Evolutionary conservation across 2,888 invertebrate genomes (phyloP), one percentile per base, ranked within the genome.

Genomic region (Agapetus fuscipes): DNA sequence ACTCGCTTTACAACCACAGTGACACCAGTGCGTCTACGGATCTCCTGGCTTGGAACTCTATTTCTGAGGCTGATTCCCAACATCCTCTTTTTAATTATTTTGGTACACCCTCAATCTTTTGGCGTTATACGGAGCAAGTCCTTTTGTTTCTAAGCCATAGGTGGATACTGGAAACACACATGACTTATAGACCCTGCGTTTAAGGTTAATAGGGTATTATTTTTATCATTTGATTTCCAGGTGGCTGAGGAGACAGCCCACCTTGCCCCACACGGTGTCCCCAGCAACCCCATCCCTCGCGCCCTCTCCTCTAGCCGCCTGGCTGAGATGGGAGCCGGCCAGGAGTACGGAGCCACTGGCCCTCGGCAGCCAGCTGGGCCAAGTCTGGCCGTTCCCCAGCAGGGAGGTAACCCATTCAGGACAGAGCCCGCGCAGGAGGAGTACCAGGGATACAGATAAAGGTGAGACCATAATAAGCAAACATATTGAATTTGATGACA

Each of bases 181-280:
- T n/a, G n/a, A n/a, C n/a, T n/a, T n/a, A n/a, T n/a, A n/a, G n/a
- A n/a, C n/a, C n/a, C n/a, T n/a, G n/a, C n/a, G n/a, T n/a, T n/a
- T 20, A 20, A 20, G 20, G 20, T 9, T 20, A 6, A 9, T 20
- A 20, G 4, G 20, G 4, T 20, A n/a, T 20, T 20, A 9, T 20
- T 20, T 20, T 4, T 20, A 6, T 20, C 5, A 9, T 20, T 4
- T 6, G 9, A 4, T 20, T 37, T 50, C 35, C 10, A 64, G 64
- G 64, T 65, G 38, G 64, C 64, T 27, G 64, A 65, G 46, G 90
- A 86, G 57, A 85, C 86, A 24, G 79, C 81, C 2, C 90, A 90
- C 64, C 69, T 93, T 55, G 91, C 91, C 39, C 93, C 93, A n/a
- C 93, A 93, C 58, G 93, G 93, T 33, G 93, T 93, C 34, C 93